These are phyloP conservation scores for Styela plicata DNA, from an alignment of 23 tunicate genomes.

Conservation along the genomic window DNA sequence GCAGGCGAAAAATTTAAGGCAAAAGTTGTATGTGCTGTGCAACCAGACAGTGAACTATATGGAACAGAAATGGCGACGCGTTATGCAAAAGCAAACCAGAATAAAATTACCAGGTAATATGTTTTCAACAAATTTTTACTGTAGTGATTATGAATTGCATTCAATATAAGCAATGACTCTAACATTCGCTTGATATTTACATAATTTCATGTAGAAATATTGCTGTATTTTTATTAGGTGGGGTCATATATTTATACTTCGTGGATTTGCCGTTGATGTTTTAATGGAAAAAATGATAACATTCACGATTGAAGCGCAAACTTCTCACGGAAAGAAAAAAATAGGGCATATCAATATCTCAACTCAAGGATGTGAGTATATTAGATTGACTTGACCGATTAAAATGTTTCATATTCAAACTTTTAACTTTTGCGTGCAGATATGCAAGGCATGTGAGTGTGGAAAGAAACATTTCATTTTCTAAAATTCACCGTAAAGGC, in stretches of 20 bases:
- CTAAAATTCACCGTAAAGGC: too few species aligned
- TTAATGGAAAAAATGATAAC: background rate
- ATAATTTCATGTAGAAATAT: too few species aligned
- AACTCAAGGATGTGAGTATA: slow-evolving; percentile 3
- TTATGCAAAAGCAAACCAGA: background rate
- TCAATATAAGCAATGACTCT: too few species aligned
- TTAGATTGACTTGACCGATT: too few species aligned
- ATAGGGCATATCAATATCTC: background rate
- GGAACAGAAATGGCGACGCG: background rate
- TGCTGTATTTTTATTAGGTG: too few species aligned
- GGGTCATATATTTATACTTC: slow-evolving; percentile 1
- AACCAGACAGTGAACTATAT: slow-evolving; percentile 1
- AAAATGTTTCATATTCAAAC: too few species aligned
- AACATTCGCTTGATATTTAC: too few species aligned
- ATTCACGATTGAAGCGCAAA: background rate
- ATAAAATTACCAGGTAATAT: background rate
- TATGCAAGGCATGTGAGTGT: too few species aligned
- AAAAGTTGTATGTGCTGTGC: background rate
- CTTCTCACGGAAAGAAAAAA: background rate
- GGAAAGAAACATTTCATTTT: too few species aligned
- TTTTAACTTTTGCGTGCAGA: too few species aligned
- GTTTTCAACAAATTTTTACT: too few species aligned
- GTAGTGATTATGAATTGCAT: too few species aligned
- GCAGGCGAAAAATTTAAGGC: background rate
- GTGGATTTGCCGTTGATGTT: background rate